These are phyloP conservation scores for Pollachius pollachius DNA, from an alignment of 2,113 vertebrate species.

Conservation along the genomic window DNA sequence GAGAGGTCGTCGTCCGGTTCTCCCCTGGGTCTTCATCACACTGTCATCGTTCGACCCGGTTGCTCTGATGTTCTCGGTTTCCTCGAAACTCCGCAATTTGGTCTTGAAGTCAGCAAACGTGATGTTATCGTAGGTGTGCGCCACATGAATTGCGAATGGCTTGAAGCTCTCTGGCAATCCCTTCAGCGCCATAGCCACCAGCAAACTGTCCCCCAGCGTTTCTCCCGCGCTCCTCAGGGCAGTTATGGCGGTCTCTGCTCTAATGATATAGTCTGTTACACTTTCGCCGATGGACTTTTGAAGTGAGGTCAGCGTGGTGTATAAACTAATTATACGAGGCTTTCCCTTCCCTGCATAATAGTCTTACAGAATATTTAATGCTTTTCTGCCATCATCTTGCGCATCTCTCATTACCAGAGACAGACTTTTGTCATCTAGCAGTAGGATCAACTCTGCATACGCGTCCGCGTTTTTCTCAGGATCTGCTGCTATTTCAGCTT, in stretches of 20 bases:
- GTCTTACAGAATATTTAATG: conserved; percentile 22
- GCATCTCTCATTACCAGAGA: conserved; percentile 16
- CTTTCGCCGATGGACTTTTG: conserved; percentile 20
- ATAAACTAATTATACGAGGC: conserved; percentile 19
- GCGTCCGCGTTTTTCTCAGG: too few relatives aligned
- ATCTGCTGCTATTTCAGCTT: too few relatives aligned
- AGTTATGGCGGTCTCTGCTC: conserved; percentile 29
- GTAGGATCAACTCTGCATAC: too few relatives aligned
- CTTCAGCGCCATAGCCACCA: not conserved
- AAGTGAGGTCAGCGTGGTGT: conserved; percentile 29
- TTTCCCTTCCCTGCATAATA: conserved; percentile 24
- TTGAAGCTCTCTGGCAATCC: conserved; percentile 33
- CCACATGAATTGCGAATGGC: conserved; percentile 26
- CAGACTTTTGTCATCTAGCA: conserved; percentile 13
- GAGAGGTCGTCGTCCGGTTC: not conserved
- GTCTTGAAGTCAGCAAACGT: conserved; percentile 34
- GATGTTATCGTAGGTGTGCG: conserved; percentile 15
- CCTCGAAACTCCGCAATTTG: conserved; percentile 6
- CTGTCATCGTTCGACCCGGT: conserved; percentile 16
- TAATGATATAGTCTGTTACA: conserved; percentile 34
- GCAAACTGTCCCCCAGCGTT: conserved; percentile 3
- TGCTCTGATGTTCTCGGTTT: conserved; percentile 22
- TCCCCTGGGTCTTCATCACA: conserved; percentile 32
- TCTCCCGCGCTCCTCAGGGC: conserved; percentile 27
- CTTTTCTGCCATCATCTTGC: conserved; percentile 12